phyloP scores from a whole-genome alignment of 2,797 vertebrate species.

The Scomberomorus guttatus region DNA sequence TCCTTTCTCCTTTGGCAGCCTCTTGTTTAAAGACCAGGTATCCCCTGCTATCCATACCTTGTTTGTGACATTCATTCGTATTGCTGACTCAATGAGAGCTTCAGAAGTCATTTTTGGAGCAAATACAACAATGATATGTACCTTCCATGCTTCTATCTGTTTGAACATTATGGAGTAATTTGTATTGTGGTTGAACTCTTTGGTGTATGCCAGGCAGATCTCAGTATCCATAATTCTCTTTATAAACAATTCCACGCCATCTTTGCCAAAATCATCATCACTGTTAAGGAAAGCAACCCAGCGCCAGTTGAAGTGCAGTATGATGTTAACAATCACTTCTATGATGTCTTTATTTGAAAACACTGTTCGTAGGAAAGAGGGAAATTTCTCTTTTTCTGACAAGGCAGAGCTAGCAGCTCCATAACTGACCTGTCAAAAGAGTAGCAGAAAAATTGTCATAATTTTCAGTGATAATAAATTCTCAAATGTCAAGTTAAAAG shows the following conservation, averaged over 20 bases:
- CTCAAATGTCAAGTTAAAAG: not conserved
- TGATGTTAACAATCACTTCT: slow-evolving; percentile 81
- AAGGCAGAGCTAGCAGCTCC: slow-evolving; percentile 73
- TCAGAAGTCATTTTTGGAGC: slow-evolving; percentile 25
- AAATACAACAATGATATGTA: slow-evolving; percentile 84
- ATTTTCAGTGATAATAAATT: slow-evolving; percentile 5
- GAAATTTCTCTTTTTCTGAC: slow-evolving; percentile 72
- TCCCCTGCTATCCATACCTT: slow-evolving; percentile 91
- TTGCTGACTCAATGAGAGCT: slow-evolving; percentile 80
- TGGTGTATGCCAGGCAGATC: slow-evolving; percentile 85
- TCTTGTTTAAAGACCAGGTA: slow-evolving; percentile 83
- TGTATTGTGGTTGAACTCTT: slow-evolving; percentile 29
- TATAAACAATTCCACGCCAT: slow-evolving; percentile 72
- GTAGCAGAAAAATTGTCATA: not conserved
- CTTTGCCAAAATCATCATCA: slow-evolving; percentile 76
- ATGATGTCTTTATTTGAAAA: slow-evolving; percentile 83
- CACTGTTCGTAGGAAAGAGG: slow-evolving; percentile 88
- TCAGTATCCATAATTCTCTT: slow-evolving; percentile 48
- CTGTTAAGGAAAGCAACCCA: slow-evolving; percentile 88
- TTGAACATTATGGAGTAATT: slow-evolving; percentile 67
- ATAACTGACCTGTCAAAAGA: slow-evolving; percentile 79
- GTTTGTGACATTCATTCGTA: slow-evolving; percentile 78
- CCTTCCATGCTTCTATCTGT: slow-evolving; percentile 60
- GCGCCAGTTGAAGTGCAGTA: slow-evolving; percentile 85
- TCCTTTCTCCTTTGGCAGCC: slow-evolving; percentile 65